These are phyloP conservation scores for Stegophylla sp. DNA, from an alignment of 2,888 invertebrate genomes.

Conservation along the genomic window DNA sequence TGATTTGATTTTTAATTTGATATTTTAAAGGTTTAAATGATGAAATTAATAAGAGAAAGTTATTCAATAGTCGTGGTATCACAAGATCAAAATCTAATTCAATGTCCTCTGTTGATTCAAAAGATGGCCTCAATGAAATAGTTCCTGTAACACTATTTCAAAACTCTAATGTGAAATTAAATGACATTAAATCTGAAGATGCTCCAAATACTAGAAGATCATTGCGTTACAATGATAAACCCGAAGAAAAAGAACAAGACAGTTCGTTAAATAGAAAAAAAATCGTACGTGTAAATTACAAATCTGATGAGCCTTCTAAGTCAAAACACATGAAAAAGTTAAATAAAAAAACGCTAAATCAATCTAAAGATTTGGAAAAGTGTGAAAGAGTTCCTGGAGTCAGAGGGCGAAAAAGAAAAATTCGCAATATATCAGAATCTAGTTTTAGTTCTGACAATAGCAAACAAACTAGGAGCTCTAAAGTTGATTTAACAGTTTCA, in stretches of 20 bases:
- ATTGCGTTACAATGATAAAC: conserved; percentile 34
- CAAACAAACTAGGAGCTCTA: not conserved
- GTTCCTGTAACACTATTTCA: not conserved
- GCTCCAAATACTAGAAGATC: conserved; percentile 30
- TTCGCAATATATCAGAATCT: conserved; percentile 37
- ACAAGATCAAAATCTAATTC: conserved; percentile 21
- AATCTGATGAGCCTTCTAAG: conserved; percentile 1
- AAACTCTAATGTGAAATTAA: not conserved
- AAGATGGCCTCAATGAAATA: not conserved
- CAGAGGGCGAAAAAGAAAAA: conserved; percentile 27
- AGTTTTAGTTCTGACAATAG: conserved; percentile 44
- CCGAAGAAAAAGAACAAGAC: conserved; percentile 28
- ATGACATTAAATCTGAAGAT: not conserved
- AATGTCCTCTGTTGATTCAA: conserved; percentile 24
- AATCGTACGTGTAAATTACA: not conserved
- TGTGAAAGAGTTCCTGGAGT: not conserved
- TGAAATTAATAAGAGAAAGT: conserved; percentile 4
- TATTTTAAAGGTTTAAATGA: conserved; percentile 5
- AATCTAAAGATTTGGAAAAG: not conserved
- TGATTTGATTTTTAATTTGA: not conserved
- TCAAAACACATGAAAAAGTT: not conserved
- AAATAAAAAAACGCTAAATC: conserved; percentile 3
- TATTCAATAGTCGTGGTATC: not conserved
- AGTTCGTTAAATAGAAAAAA: not conserved
- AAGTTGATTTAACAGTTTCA: conserved; percentile 14